These are phyloP conservation scores for Todiramphus chloris DNA, from an alignment of 2,113 vertebrate genomes.

Conservation along the genomic window DNA sequence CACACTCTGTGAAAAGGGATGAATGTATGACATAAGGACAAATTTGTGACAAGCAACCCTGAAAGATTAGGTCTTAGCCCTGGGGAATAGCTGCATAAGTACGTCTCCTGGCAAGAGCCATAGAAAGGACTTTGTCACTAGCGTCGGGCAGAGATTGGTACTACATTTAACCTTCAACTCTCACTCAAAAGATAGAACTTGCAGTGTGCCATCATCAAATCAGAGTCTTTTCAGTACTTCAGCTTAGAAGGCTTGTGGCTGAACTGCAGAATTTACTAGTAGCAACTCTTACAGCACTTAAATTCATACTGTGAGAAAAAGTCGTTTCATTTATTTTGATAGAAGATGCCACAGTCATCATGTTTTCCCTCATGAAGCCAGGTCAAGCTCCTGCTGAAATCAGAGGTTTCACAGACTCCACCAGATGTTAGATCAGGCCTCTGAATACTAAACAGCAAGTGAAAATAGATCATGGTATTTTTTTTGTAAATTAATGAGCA, in stretches of 20 bases:
- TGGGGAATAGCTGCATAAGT: background rate
- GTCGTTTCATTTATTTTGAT: background rate
- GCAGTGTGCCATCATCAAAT: background rate
- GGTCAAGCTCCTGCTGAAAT: background rate
- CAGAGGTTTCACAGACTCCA: background rate
- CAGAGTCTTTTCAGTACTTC: background rate
- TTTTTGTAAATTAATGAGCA: background rate
- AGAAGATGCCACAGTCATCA: background rate
- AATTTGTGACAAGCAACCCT: constrained; percentile 37
- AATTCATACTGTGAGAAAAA: background rate
- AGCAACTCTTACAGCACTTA: background rate
- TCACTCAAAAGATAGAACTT: background rate
- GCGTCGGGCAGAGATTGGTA: background rate
- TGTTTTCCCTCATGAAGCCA: background rate
- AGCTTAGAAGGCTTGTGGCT: background rate
- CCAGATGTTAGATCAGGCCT: background rate
- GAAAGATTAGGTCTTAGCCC: background rate
- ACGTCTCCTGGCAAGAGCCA: background rate
- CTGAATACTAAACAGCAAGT: background rate
- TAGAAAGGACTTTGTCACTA: background rate
- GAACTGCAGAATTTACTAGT: background rate
- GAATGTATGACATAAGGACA: background rate
- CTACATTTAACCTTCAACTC: background rate
- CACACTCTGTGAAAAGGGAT: background rate
- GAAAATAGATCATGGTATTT: background rate